Conservation (phyloP, 2,797 vertebrate species). For the Kryptolebias ocellatus region DNA sequence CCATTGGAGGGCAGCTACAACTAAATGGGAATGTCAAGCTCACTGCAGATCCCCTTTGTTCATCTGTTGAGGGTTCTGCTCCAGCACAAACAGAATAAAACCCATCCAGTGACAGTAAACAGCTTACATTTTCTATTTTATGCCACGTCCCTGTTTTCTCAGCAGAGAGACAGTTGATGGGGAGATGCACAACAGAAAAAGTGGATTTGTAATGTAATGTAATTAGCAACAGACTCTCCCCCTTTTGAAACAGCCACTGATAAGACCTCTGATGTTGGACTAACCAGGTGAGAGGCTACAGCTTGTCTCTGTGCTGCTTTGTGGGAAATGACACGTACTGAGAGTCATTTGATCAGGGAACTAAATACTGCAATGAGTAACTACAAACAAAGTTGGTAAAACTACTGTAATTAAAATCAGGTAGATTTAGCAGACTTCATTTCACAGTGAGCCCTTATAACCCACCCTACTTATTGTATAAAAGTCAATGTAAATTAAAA, state of each 20-base stretch:
- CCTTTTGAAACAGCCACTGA: conserved; percentile 11
- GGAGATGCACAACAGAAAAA: conserved; percentile 18
- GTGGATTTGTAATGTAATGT: conserved; percentile 24
- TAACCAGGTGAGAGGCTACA: conserved; percentile 12
- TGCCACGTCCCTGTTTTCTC: conserved; percentile 37
- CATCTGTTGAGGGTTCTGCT: conserved; percentile 59
- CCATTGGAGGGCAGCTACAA: conserved; percentile 45
- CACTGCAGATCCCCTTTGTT: conserved; percentile 72
- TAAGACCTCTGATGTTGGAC: conserved; percentile 15
- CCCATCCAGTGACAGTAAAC: conserved; percentile 52
- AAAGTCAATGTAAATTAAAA: no score
- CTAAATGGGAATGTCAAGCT: conserved; percentile 82
- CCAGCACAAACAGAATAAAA: conserved; percentile 63
- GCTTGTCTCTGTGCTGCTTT: neutral
- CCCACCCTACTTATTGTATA: neutral
- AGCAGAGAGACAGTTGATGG: conserved; percentile 7
- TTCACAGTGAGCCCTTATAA: neutral
- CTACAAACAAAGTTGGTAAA: neutral
- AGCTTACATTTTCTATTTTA: conserved; percentile 52
- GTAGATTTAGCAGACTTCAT: neutral
- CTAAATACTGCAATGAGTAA: neutral
- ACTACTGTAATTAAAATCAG: neutral
- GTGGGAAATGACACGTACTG: neutral
- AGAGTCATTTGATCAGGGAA: neutral
- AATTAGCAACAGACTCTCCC: conserved; percentile 23